Conservation (phyloP, 2,888 invertebrate genomes). For the Cyclophora punctaria region DNA sequence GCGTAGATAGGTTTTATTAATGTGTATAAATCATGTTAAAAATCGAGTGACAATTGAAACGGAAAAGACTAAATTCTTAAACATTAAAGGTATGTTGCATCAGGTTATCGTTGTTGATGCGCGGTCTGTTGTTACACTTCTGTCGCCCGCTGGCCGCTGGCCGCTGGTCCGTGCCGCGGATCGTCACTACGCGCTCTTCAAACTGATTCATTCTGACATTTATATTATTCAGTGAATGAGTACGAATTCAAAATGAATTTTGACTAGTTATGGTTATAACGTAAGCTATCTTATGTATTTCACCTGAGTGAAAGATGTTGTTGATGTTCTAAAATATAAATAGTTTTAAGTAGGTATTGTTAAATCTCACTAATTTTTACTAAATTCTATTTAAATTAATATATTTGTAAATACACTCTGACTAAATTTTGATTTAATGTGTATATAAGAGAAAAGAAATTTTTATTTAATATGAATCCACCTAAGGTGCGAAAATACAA, state of each 20-base stretch:
- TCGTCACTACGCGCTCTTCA: too few relatives aligned
- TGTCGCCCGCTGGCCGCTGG: conserved; percentile 23
- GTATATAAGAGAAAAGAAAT: conserved; percentile 70
- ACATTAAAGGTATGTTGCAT: conserved; percentile 69
- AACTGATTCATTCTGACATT: conserved; percentile 30
- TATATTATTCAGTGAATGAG: conserved; percentile 50
- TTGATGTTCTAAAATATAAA: conserved; percentile 68
- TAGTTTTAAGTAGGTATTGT: conserved; percentile 70
- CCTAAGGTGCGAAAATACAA: conserved; percentile 73
- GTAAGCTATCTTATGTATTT: conserved; percentile 59
- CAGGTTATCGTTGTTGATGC: conserved; percentile 64
- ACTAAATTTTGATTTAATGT: conserved; percentile 74
- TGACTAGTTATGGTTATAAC: conserved; percentile 48
- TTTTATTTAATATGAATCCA: conserved; percentile 72
- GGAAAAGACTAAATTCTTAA: conserved; percentile 72
- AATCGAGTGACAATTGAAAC: conserved; percentile 70
- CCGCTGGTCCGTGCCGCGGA: background rate
- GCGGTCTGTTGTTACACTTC: conserved; percentile 55
- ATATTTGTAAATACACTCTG: conserved; percentile 76
- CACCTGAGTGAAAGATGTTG: conserved; percentile 67
- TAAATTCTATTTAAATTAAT: conserved; percentile 75
- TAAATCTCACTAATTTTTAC: conserved; percentile 75
- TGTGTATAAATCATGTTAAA: conserved; percentile 54
- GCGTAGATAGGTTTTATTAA: conserved; percentile 68
- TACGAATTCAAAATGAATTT: conserved; percentile 56